Conservation (phyloP, 92 coral and sea anemone genomes). For the Hydrozoanthus gracilis region DNA sequence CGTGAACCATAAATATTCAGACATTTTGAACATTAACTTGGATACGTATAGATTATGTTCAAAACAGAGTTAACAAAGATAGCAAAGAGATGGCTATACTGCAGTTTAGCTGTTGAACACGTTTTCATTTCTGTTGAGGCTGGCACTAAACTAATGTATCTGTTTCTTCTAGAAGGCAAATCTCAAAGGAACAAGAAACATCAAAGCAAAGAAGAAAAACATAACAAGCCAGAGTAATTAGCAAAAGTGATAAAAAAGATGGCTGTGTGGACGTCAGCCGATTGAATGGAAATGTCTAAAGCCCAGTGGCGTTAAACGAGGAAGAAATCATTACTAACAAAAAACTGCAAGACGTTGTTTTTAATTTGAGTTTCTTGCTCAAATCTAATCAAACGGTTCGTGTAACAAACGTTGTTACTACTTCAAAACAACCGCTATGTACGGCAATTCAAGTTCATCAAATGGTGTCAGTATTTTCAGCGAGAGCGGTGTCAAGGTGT, state of each 20-base stretch:
- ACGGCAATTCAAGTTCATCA: neutral
- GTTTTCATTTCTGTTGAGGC: too few relatives aligned
- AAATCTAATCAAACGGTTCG: neutral
- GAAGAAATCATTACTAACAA: neutral
- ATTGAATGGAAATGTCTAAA: neutral
- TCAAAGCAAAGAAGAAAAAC: neutral
- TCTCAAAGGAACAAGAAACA: neutral
- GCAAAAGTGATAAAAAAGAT: neutral
- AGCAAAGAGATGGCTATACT: neutral
- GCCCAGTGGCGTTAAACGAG: neutral
- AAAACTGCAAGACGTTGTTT: neutral
- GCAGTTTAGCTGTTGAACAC: too few relatives aligned
- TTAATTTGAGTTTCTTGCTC: neutral
- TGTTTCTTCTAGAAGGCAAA: neutral
- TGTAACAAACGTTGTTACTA: neutral
- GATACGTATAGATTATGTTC: too few relatives aligned
- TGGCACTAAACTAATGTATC: neutral
- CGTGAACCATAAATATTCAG: neutral
- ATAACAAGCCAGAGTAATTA: neutral
- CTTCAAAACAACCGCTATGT: conserved; percentile 7
- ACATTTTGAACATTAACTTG: neutral
- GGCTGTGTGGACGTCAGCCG: neutral
- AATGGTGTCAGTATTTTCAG: conserved; percentile 7
- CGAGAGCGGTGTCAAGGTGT: conserved; percentile 28
- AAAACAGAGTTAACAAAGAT: neutral